Conservation (phyloP, 2,113 vertebrate species). For the Lutjanus erythropterus region DNA sequence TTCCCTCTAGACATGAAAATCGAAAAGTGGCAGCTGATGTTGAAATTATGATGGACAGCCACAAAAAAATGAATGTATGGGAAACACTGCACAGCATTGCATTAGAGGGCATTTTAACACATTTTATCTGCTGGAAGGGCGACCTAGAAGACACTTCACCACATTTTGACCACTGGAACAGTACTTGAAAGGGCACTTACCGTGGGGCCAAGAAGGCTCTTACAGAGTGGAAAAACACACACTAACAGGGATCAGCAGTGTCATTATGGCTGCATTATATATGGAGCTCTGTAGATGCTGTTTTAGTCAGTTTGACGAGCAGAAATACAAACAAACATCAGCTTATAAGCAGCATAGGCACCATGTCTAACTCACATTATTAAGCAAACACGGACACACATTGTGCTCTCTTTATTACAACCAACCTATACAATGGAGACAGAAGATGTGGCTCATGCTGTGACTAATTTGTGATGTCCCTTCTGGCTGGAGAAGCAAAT, state of each 20-base stretch:
- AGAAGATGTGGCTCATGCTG: neutral
- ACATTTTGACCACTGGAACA: too few relatives aligned
- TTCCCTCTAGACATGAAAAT: too few relatives aligned
- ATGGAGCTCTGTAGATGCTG: neutral
- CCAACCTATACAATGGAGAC: neutral
- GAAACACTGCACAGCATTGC: too few relatives aligned
- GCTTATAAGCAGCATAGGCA: neutral
- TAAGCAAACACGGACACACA: neutral
- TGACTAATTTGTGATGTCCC: neutral
- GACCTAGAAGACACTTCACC: too few relatives aligned
- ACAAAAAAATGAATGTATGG: too few relatives aligned
- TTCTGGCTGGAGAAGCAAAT: neutral
- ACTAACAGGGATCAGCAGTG: neutral
- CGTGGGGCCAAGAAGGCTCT: too few relatives aligned
- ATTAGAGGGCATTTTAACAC: too few relatives aligned
- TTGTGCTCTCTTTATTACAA: neutral
- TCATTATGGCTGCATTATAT: neutral
- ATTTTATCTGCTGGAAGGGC: too few relatives aligned
- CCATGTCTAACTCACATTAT: neutral
- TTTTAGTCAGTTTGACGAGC: neutral
- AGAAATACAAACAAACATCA: neutral
- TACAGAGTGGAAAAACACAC: too few relatives aligned
- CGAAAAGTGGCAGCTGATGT: too few relatives aligned
- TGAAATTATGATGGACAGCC: too few relatives aligned
- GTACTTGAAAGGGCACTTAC: too few relatives aligned